These are phyloP conservation scores for Pachypanchax playfairii DNA, from an alignment of 2,113 vertebrate species.

Conservation along the genomic window DNA sequence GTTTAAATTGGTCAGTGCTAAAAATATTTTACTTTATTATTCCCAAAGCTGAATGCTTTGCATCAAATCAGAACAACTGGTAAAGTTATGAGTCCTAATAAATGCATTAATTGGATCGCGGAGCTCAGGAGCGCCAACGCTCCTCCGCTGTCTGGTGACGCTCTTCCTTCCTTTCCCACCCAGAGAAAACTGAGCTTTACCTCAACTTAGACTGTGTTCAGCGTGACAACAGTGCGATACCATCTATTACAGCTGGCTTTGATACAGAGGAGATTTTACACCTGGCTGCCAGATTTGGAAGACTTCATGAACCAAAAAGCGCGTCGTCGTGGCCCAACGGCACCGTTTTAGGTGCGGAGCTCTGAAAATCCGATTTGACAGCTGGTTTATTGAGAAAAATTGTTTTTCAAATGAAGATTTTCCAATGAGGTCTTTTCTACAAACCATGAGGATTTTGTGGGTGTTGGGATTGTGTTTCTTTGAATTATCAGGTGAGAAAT, in stretches of 20 bases:
- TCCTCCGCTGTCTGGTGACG: slow-evolving; percentile 73
- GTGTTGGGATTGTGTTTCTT: slow-evolving; percentile 58
- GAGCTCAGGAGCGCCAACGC: slow-evolving; percentile 64
- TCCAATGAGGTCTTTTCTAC: too few species aligned
- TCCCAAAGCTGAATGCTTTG: too few species aligned
- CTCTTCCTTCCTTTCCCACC: slow-evolving; percentile 85
- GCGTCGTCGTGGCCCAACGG: slow-evolving; percentile 58
- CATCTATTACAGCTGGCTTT: background rate
- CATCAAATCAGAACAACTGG: slow-evolving; percentile 12
- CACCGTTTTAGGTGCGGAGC: slow-evolving; percentile 52
- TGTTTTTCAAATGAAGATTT: slow-evolving; percentile 40
- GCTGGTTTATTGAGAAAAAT: background rate
- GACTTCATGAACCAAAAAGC: slow-evolving; percentile 70
- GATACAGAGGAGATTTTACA: slow-evolving; percentile 5
- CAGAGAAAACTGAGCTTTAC: slow-evolving; percentile 61
- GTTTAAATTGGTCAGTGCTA: too few species aligned
- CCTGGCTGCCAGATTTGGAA: slow-evolving; percentile 20
- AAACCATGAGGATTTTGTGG: slow-evolving; percentile 63
- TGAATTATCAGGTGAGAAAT: slow-evolving; percentile 68
- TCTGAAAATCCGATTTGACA: slow-evolving; percentile 4
- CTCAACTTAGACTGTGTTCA: slow-evolving; percentile 21
- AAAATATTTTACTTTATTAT: too few species aligned
- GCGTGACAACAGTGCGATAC: slow-evolving; percentile 4
- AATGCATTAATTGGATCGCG: slow-evolving; percentile 33
- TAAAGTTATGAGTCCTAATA: slow-evolving; percentile 31